Evolutionary conservation across 2,797 vertebrate species (phyloP), one percentile per base, ranked within the genome.

Genomic region (Paratrypauchen microcephalus): DNA sequence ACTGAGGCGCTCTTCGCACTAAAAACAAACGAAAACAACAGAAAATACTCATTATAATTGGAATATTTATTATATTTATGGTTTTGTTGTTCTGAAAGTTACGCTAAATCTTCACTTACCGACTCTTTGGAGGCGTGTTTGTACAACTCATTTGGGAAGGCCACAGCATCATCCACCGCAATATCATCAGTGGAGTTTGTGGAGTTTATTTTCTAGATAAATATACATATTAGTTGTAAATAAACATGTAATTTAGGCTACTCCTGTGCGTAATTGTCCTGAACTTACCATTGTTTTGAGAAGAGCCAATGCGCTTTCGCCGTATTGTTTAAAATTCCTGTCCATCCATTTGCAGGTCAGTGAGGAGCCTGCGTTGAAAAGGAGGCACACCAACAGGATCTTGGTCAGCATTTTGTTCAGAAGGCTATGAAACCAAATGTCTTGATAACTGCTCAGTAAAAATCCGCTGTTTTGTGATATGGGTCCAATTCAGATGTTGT

Each of bases 281-380:
- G 0, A 3, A 74, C 85, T 85, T 24, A 89, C 88, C 90, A 92
- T 79, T 0, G 16, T 55, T 0, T 77, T 67, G 9, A 92, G 75
- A 0, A 88, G 80, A 30, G 18, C 2, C 74, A 90, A 1, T 32
- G 50, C 79, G 0, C 4, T 55, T 11, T 57, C 6, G 39, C 81
- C 89, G 76, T 76, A 63, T 39, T 83, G 69, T 45, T 0, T 58
- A 80, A 91, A 92, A 54, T 84, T 85, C 0, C 80, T 65, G 21
- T 79, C 39, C 72, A 90, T 74, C 90, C 90, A 91, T 2, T 26
- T 73, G 81, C 90, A 92, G 77, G 72, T 71, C n/a, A n/a, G n/a
- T n/a, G n/a, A n/a, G 13, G 74, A 77, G 56, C 41, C 72, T 30
- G 71, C 19, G 3, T 21, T 1, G 1, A 86, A 24, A 30, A 74